Evolutionary conservation across 2,888 invertebrate genomes (phyloP), one percentile per base, ranked within the genome.

Genomic region (Encarsia formosa): DNA sequence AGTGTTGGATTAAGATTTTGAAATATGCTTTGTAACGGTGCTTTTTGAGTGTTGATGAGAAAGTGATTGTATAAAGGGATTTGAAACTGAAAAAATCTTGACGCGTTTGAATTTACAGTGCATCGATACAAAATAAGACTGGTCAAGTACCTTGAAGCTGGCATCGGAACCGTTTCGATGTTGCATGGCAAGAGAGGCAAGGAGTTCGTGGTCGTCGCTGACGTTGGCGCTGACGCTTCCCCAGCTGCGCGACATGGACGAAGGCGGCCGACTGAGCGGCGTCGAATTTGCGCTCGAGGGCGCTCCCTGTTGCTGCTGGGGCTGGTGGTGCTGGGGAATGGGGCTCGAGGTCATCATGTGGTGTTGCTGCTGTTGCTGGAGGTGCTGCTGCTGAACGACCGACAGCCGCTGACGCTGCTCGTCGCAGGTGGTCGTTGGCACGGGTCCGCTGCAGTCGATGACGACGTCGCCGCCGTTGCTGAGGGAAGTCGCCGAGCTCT

Each of bases 131-230:
- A n/a, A n/a, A n/a, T n/a, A n/a, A n/a, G n/a, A n/a, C n/a, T n/a
- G n/a, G n/a, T n/a, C n/a, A n/a, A n/a, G n/a, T 62, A 88, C 87
- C 83, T 88, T 88, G 76, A 88, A 88, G 77, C 88, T 88, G 70
- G 88, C 87, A 74, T 88, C 88, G 62, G 87, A 88, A 35, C 88
- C 88, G 61, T 87, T 87, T 58, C 88, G 78, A 67, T 81, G 80
- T 66, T 81, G 81, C 63, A 79, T 67, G 57, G 80, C 74, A 49
- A 75, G 73, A 43, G 73, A 61, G 48, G 75, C 74, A 32, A 76
- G 75, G 45, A 76, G 65, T 57, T 75, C 74, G 54, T 75, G 75
- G 57, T 75, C 75, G 53, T 75, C 75, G 54, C 69, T 70, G 32
- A 74, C 70, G 49, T 69, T 73, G 49, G 66, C 67, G 53, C 66